These are phyloP conservation scores for Neomorphus geoffroyi DNA, from an alignment of 2,797 vertebrate genomes.

Conservation along the genomic window DNA sequence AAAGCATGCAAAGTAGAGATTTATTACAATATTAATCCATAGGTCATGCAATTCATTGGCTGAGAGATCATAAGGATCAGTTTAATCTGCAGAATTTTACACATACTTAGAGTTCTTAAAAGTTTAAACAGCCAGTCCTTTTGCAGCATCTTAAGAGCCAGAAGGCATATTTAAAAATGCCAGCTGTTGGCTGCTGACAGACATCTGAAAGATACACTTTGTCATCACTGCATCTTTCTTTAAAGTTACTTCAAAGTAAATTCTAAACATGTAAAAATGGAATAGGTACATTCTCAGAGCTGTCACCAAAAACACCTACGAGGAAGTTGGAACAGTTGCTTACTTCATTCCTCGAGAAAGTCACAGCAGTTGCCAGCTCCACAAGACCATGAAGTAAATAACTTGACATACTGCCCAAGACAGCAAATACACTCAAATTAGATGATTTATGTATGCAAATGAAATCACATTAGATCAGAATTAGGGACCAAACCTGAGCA, in stretches of 20 bases:
- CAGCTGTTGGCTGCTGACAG: not conserved
- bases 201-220: not conserved
- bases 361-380: not conserved
- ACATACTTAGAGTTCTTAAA: constrained; percentile 24
- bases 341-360: not conserved
- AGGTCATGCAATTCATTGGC: not conserved
- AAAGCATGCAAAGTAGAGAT: not conserved
- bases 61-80: constrained; percentile 14
- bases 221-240: not conserved
- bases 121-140: constrained; percentile 8
- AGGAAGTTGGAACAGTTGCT: not conserved
- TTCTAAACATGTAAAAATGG: no score
- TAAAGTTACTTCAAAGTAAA: not conserved
- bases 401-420: not conserved
- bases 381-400: not conserved
- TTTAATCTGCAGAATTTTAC: constrained; percentile 43
- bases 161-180: not conserved
- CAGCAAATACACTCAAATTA: not conserved
- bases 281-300: not conserved
- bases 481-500: not conserved
- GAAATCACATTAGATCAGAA: not conserved
- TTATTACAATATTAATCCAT: constrained; percentile 22
- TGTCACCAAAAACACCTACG: not conserved
- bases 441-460: not conserved
- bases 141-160: not conserved